phyloP scores from a whole-genome alignment of 2,797 vertebrate species.

The Premnoplex brunnescens region DNA sequence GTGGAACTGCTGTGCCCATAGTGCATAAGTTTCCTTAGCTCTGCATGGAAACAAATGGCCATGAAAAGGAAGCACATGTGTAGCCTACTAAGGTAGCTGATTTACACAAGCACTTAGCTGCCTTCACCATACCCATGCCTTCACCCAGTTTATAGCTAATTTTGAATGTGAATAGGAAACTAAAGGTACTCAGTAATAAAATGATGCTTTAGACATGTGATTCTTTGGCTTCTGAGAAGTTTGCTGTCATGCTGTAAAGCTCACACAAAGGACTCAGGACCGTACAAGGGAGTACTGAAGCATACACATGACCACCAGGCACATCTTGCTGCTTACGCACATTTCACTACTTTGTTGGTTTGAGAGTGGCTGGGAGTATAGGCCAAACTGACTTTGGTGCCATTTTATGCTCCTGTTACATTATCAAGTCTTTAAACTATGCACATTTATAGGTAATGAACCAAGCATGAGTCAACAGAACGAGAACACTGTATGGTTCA shows the following conservation, averaged over 20 bases:
- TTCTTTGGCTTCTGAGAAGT: background rate
- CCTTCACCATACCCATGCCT: background rate
- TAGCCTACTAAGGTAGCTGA: background rate
- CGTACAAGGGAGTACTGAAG: background rate
- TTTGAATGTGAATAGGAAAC: background rate
- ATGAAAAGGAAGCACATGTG: rapidly evolving
- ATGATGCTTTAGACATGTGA: background rate
- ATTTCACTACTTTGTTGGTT: background rate
- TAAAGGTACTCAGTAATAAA: background rate
- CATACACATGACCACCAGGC: rapidly evolving
- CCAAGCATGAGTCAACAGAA: background rate
- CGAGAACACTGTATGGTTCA: background rate
- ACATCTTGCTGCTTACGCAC: background rate
- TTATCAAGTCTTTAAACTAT: conserved; percentile 19
- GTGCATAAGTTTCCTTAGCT: background rate
- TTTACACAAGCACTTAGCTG: background rate
- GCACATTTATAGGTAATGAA: conserved; percentile 24
- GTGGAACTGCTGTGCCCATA: background rate
- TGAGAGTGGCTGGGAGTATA: background rate
- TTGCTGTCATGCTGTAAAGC: background rate
- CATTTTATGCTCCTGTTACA: background rate
- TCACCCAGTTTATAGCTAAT: background rate
- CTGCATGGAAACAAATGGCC: background rate
- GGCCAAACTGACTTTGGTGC: background rate
- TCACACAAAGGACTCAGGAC: background rate